Conservation (phyloP, 2,888 invertebrate species). For the Rhagonycha fulva region DNA sequence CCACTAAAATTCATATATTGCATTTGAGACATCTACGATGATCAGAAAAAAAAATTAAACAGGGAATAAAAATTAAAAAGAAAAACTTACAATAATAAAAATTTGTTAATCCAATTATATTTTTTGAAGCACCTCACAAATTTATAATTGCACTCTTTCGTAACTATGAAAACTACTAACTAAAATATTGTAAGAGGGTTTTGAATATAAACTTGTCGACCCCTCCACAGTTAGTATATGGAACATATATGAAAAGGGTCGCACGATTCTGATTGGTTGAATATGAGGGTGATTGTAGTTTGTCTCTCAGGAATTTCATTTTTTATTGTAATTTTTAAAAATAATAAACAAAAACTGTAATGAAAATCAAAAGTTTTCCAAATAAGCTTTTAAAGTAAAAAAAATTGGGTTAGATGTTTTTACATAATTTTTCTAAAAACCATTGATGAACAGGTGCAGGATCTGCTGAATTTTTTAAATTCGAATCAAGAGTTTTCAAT, state of each 20-base stretch:
- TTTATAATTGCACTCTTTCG: slow-evolving; percentile 21
- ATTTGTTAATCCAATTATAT: not conserved
- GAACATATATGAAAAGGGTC: slow-evolving; percentile 14
- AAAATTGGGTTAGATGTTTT: too few species aligned
- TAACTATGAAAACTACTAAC: slow-evolving; percentile 38
- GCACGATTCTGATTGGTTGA: slow-evolving; percentile 17
- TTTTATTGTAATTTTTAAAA: not conserved
- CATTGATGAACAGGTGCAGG: not conserved
- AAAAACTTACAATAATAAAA: not conserved
- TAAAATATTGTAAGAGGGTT: slow-evolving; percentile 44
- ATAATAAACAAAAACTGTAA: not conserved
- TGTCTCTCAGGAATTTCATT: not conserved
- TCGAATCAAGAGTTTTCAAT: not conserved
- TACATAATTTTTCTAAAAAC: not conserved
- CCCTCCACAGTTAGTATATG: slow-evolving; percentile 38
- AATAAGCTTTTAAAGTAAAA: not conserved
- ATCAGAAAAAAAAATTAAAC: not conserved
- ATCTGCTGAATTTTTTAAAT: not conserved
- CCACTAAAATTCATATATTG: not conserved
- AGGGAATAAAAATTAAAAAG: not conserved
- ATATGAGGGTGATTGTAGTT: not conserved
- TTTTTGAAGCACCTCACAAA: not conserved
- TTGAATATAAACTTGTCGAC: slow-evolving; percentile 46
- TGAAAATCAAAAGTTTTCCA: not conserved
- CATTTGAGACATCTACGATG: slow-evolving; percentile 18